Conservation (phyloP, 92 coral and sea anemone species). For the Phenganax stokvisi region DNA sequence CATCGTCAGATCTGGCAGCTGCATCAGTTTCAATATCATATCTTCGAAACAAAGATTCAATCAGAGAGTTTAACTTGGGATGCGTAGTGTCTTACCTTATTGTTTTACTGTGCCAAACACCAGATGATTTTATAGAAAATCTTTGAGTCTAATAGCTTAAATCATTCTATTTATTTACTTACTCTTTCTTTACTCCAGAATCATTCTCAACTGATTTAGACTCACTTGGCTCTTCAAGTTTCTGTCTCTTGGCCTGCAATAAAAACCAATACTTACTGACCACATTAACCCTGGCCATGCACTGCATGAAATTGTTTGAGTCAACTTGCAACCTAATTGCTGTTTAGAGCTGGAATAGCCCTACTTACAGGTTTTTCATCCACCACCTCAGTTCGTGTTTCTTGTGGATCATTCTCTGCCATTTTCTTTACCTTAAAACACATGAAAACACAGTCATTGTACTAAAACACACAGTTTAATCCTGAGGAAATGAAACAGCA, state of each 20-base stretch:
- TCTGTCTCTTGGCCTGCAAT: conserved; percentile 10
- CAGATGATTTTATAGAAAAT: too few species aligned
- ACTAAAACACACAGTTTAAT: too few species aligned
- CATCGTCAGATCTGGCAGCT: neutral
- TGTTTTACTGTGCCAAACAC: too few species aligned
- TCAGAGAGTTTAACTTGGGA: too few species aligned
- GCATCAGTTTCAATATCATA: too few species aligned
- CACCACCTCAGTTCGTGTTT: conserved; percentile 2
- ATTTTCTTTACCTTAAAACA: neutral
- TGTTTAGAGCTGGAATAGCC: neutral
- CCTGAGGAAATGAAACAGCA: too few species aligned
- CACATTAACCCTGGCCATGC: too few species aligned
- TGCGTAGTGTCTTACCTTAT: too few species aligned
- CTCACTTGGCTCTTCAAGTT: neutral
- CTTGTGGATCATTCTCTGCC: neutral
- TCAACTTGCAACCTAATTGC: neutral
- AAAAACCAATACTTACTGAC: neutral
- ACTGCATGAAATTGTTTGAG: too few species aligned
- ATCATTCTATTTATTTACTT: neutral
- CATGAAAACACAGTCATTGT: too few species aligned
- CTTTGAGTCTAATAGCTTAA: too few species aligned
- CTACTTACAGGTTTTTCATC: conserved; percentile 19
- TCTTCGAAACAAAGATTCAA: too few species aligned
- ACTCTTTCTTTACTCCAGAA: neutral
- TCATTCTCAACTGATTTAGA: neutral